Base-by-base conservation (phyloP, 2,113 vertebrate species). In the Corythoichthys intestinalis region DNA sequence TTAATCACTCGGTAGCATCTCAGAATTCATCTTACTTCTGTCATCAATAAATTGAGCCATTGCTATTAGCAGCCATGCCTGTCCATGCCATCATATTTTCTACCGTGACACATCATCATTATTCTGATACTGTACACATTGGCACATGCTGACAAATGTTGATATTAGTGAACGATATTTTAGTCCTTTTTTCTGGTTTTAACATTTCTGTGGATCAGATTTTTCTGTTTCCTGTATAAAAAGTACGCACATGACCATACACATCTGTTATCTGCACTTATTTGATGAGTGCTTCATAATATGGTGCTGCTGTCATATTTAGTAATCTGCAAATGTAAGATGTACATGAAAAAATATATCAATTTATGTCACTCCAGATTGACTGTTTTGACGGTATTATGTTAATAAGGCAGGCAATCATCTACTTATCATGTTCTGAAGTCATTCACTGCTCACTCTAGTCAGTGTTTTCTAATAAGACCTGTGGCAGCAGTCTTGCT, bases 391-490 rank as follows among this genome's bases (percentile, higher is more conserved):
- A 66, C 52, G 37, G 65, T 66, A 41, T 66, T 69, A 39, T 64
- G 35, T 70, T 11, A 5, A 11, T 2, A 46, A 46, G 71, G 59
- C 46, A 69, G 35, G 52, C 74, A 49, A 64, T 65, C 17, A 20
- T 69, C n/a, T 4, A 17, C 37, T 12, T 20, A 41, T 66, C 17
- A 6, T 63, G 20, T 34, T 63, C 65, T 54, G 3, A 54, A 44
- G 5, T 37, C 11, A 41, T 35, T 69, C 58, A 34, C 37, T 14
- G 49, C 15, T 70, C 65, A 10, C 10, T 65, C 65, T 39, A 17
- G 57, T 56, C 50, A 62, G 52, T 58, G 66, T 64, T 37, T 57
- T 56, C 41, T 76, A 68, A 72, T 67, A 71, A 66, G 67, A 79
- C 46, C 59, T 65, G 54, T 66, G 76, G 66, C 63, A 69, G 70